Evolutionary conservation across 2,888 invertebrate genomes (phyloP).

Genomic region (Vannuccia rotundouncinata): DNA sequence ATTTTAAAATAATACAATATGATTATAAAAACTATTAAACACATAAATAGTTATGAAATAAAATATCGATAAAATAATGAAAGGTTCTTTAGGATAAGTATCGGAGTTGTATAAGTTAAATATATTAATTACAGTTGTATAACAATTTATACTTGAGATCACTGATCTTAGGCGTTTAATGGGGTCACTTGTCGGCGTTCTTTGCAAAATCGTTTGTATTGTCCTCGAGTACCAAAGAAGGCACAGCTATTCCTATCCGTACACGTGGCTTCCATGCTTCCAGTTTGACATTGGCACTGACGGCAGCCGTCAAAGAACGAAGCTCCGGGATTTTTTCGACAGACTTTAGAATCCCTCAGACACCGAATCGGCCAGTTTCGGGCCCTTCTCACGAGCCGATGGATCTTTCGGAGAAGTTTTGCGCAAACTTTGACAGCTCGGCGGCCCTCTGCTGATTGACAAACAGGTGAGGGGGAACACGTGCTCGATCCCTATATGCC

Average conservation of each 20-base stretch:
- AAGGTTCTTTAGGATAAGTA: no score
- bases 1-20: no score
- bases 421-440: background rate
- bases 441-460: background rate
- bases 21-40: no score
- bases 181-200: background rate
- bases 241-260: background rate
- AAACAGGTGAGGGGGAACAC: background rate
- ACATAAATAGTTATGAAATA: no score
- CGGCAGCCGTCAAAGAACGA: conserved; percentile 27
- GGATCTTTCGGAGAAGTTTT: background rate
- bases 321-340: conserved; percentile 4
- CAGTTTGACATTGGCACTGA: conserved; percentile 8
- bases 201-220: background rate
- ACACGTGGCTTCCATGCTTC: background rate
- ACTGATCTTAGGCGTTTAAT: no score
- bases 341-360: background rate
- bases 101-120: no score
- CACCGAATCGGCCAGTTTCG: conserved; percentile 9
- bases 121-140: no score
- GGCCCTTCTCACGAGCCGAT: background rate
- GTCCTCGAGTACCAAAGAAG: background rate
- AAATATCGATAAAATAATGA: no score
- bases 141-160: no score
- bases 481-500: background rate